Percentiles rank a stretch among this genome's conserved stretches.
Conservation (phyloP, 1,140 invertebrate genomes). For the Stegodyphus dumicola region DNA sequence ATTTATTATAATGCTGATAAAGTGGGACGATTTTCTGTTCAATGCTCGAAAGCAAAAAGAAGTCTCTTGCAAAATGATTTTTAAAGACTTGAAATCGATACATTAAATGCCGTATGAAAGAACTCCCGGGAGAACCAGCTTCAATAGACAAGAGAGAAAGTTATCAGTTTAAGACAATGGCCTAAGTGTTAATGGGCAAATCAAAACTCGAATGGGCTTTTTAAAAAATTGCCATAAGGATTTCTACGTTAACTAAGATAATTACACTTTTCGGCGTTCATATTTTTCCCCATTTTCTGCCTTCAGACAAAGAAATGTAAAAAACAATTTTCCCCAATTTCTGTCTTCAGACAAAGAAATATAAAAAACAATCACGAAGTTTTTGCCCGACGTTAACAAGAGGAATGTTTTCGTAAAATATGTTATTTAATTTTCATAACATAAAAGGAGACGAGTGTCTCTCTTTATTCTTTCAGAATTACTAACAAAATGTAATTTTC, state of each 20-base stretch:
- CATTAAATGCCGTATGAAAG: constrained; percentile 12
- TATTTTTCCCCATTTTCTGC: not conserved
- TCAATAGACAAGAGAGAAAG: not conserved
- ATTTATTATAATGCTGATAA: constrained; percentile 11
- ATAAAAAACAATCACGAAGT: not conserved
- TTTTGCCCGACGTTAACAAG: no score
- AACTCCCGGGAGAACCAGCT: not conserved
- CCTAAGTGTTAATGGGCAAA: constrained; percentile 21
- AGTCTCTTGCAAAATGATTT: constrained; percentile 27
- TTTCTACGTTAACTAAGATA: not conserved
- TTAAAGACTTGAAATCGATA: constrained; percentile 14
- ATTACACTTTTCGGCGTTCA: not conserved
- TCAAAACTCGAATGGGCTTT: constrained; percentile 2
- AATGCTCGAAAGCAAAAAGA: not conserved
- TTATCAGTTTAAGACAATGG: constrained; percentile 13
- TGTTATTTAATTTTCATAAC: no score
- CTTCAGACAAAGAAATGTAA: not conserved
- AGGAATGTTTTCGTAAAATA: no score
- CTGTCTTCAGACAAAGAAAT: not conserved
- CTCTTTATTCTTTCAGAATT: no score
- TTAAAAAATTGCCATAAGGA: constrained; percentile 30
- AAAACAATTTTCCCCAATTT: not conserved
- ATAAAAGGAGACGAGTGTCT: no score
- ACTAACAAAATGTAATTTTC: no score
- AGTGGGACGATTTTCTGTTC: constrained; percentile 4